These are phyloP conservation scores for Candoia aspera DNA, from an alignment of 2,113 vertebrate genomes.

Conservation along the genomic window DNA sequence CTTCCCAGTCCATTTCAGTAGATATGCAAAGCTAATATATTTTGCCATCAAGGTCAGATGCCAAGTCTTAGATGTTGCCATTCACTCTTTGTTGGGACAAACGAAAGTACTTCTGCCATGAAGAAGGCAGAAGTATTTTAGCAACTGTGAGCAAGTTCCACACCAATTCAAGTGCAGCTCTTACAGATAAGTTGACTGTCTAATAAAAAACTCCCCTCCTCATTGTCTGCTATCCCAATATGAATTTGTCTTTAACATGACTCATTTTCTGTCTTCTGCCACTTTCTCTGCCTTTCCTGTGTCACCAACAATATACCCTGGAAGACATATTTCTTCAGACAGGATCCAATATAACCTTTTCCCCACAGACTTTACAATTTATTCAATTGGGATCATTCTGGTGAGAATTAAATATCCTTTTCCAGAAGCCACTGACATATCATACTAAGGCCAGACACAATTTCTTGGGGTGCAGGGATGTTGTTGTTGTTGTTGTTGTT, in stretches of 20 bases:
- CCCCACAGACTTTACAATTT: background rate
- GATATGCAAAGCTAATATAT: background rate
- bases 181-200: background rate
- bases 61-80: background rate
- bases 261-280: background rate
- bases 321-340: slow-evolving; percentile 5
- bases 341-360: background rate
- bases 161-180: background rate
- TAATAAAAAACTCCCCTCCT: background rate
- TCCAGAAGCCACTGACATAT: background rate
- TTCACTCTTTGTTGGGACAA: background rate
- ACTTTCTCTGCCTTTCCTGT: background rate
- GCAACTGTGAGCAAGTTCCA: background rate
- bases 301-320: background rate
- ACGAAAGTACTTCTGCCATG: background rate
- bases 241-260: background rate
- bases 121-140: background rate
- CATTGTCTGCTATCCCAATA: background rate
- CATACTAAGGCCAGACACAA: background rate
- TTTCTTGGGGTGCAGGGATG: background rate
- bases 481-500: background rate
- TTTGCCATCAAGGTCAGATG: background rate
- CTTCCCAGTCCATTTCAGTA: background rate
- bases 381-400: background rate
- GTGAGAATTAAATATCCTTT: background rate